Conservation (phyloP, 2,113 vertebrate genomes). For the Eulemur rufifrons region DNA sequence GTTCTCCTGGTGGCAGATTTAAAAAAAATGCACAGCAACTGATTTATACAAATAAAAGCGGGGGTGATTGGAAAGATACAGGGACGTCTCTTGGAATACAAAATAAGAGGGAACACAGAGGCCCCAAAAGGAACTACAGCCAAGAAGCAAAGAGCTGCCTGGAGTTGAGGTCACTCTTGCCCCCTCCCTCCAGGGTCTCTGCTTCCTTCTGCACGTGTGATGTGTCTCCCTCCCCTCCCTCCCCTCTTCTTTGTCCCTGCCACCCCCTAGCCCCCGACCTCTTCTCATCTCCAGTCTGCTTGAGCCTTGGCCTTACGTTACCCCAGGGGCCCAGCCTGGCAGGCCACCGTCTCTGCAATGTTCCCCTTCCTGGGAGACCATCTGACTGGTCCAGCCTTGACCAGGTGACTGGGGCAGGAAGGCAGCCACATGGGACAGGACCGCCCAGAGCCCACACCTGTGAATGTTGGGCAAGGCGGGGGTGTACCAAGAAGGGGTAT, state of each 20-base stretch:
- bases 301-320: not conserved
- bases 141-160: not conserved
- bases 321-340: not conserved
- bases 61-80: not conserved
- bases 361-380: not conserved
- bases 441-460: too few relatives aligned
- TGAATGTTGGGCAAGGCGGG: fast-evolving
- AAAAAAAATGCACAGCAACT: not conserved
- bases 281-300: too few relatives aligned
- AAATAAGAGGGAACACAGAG: not conserved
- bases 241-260: too few relatives aligned
- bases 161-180: not conserved
- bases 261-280: fast-evolving
- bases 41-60: not conserved
- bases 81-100: not conserved
- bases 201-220: not conserved
- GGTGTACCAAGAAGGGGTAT: too few relatives aligned
- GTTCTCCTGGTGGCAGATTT: too few relatives aligned
- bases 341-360: not conserved
- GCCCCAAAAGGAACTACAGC: not conserved
- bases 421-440: not conserved
- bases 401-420: not conserved
- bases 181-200: not conserved
- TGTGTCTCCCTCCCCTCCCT: not conserved
- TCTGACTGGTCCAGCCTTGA: not conserved